phyloP scores from a whole-genome alignment of 2,888 invertebrate genomes.

The Hydraecia micacea region DNA sequence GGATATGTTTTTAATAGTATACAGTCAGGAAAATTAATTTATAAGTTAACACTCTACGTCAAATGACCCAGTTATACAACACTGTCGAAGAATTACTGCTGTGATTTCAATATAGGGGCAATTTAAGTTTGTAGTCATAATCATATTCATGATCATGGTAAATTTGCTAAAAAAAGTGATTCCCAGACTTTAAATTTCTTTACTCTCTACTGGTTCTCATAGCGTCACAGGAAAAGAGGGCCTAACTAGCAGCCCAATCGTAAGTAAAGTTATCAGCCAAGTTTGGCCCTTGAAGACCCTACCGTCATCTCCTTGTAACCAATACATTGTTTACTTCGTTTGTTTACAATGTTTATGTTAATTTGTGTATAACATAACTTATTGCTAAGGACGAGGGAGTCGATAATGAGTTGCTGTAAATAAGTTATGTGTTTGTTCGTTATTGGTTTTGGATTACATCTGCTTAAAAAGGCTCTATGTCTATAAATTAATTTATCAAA shows the following conservation, averaged over 20 bases:
- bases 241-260: not conserved
- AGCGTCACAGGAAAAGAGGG: not conserved
- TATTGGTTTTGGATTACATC: not conserved
- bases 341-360: constrained; percentile 34
- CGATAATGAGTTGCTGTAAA: not conserved
- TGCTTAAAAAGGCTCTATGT: not conserved
- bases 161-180: not conserved
- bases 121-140: not conserved
- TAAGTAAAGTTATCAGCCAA: not conserved
- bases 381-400: constrained; percentile 18
- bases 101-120: not conserved
- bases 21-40: not conserved
- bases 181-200: not conserved
- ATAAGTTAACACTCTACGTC: not conserved
- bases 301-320: constrained; percentile 36
- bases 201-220: not conserved
- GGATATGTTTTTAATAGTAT: not conserved
- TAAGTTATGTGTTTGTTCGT: not conserved
- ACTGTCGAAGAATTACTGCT: not conserved
- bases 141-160: not conserved
- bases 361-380: constrained; percentile 21
- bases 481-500: not conserved
- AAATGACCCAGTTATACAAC: not conserved
- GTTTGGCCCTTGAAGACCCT: not conserved
- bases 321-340: constrained; percentile 29